Evolutionary conservation across 2,113 vertebrate genomes (phyloP).

Genomic region (Rostratula benghalensis): DNA sequence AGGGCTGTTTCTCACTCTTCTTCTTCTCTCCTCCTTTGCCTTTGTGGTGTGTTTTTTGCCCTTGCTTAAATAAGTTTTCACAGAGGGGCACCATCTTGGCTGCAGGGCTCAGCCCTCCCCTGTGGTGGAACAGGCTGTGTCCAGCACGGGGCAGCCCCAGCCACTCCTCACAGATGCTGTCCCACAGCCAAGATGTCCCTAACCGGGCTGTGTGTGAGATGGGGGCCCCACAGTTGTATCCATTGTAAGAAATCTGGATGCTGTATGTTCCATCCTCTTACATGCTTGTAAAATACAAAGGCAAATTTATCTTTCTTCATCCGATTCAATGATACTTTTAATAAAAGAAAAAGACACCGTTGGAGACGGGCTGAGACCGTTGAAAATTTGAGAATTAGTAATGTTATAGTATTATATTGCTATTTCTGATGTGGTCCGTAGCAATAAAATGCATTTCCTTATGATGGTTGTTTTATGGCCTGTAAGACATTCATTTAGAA

Average conservation of each 20-base stretch:
- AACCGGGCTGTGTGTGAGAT: neutral
- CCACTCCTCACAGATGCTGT: neutral
- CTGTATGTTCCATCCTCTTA: neutral
- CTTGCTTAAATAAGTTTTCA: neutral
- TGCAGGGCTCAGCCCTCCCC: neutral
- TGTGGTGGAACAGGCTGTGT: neutral
- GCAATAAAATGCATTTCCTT: neutral
- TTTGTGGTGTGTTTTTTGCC: neutral
- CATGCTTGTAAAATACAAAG: neutral
- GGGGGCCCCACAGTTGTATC: neutral
- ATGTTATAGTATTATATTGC: neutral
- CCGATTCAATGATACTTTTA: neutral
- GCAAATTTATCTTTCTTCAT: neutral
- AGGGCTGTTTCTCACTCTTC: neutral
- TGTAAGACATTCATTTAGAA: neutral
- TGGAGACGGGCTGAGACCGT: neutral
- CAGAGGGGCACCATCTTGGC: neutral
- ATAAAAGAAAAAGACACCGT: neutral
- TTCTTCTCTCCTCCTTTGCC: neutral
- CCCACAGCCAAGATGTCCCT: neutral
- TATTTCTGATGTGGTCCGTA: neutral
- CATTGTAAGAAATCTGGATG: neutral
- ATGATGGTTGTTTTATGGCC: neutral
- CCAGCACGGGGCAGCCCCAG: rapidly evolving
- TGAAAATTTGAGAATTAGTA: neutral